These are phyloP conservation scores for Volucella bombylans DNA, from an alignment of 2,888 invertebrate genomes.

Conservation along the genomic window DNA sequence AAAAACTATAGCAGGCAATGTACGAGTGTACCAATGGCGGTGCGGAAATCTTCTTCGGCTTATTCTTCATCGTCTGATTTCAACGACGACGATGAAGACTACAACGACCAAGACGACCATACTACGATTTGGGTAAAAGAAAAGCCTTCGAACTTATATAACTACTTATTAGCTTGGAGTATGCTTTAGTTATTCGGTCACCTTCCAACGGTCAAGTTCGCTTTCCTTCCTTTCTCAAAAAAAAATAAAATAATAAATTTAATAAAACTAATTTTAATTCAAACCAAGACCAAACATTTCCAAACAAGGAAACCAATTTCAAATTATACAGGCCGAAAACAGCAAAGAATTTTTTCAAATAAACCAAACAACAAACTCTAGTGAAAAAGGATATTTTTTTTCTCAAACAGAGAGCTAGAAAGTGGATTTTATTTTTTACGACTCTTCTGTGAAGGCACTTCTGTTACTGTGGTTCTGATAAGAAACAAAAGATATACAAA, in stretches of 20 bases:
- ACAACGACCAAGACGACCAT: slow-evolving; percentile 47
- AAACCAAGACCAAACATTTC: slow-evolving; percentile 6
- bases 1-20: slow-evolving; percentile 66
- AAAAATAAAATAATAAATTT: slow-evolving; percentile 23
- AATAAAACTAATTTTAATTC: slow-evolving; percentile 37
- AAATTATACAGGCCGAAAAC: not conserved
- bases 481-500: slow-evolving; percentile 2
- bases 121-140: slow-evolving; percentile 74
- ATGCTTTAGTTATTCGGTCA: slow-evolving; percentile 82
- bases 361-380: slow-evolving; percentile 37
- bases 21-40: slow-evolving; percentile 55
- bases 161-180: slow-evolving; percentile 81
- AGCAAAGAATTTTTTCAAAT: not conserved
- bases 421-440: slow-evolving; percentile 38
- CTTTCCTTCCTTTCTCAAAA: slow-evolving; percentile 76
- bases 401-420: not conserved
- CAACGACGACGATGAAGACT: slow-evolving; percentile 52
- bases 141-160: slow-evolving; percentile 82
- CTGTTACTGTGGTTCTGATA: slow-evolving; percentile 13
- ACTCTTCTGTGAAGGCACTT: not conserved
- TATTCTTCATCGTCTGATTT: slow-evolving; percentile 73
- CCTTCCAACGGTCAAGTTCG: slow-evolving; percentile 82
- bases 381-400: too few relatives aligned
- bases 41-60: slow-evolving; percentile 68
- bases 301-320: slow-evolving; percentile 41